Evolutionary conservation across 2,113 vertebrate genomes (phyloP).

Genomic region (Xyliphius kryptos): DNA sequence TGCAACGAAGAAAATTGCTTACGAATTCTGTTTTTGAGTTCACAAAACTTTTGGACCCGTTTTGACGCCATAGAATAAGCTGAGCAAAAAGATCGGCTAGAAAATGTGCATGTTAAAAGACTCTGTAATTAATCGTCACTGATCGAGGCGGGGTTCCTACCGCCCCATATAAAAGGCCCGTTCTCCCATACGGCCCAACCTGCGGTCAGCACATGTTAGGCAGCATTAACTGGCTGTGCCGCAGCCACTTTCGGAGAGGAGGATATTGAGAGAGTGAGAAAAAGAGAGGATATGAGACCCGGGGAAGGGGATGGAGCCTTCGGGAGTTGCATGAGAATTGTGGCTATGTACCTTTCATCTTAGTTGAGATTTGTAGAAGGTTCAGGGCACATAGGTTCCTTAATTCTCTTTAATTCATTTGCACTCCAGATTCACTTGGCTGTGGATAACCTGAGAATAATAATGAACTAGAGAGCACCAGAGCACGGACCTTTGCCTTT

Average conservation of each 20-base stretch:
- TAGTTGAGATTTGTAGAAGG: conserved; percentile 92
- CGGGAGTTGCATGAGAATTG: conserved; percentile 78
- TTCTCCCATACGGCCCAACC: conserved; percentile 87
- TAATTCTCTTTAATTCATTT: conserved; percentile 99
- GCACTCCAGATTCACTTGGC: conserved; percentile 95
- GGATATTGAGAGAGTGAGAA: conserved; percentile 56
- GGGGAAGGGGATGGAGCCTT: too few species aligned
- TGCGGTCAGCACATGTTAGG: conserved; percentile 83
- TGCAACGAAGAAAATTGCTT: too few species aligned
- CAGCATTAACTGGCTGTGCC: conserved; percentile 82
- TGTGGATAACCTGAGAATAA: conserved; percentile 95
- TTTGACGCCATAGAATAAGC: too few species aligned
- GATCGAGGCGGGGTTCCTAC: conserved; percentile 72
- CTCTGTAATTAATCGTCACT: conserved; percentile 84
- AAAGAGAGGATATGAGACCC: conserved; percentile 56
- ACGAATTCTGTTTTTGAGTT: too few species aligned
- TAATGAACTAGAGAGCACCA: conserved; percentile 86
- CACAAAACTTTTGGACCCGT: too few species aligned
- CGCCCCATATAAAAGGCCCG: conserved; percentile 65
- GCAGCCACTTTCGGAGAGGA: conserved; percentile 60
- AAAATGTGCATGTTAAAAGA: too few species aligned
- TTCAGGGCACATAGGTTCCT: conserved; percentile 92
- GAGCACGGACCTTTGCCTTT: conserved; percentile 86
- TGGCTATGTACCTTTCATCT: conserved; percentile 91
- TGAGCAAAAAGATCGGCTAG: too few species aligned